These are phyloP conservation scores for Pollachius pollachius DNA, from an alignment of 2,113 vertebrate species.

Conservation along the genomic window DNA sequence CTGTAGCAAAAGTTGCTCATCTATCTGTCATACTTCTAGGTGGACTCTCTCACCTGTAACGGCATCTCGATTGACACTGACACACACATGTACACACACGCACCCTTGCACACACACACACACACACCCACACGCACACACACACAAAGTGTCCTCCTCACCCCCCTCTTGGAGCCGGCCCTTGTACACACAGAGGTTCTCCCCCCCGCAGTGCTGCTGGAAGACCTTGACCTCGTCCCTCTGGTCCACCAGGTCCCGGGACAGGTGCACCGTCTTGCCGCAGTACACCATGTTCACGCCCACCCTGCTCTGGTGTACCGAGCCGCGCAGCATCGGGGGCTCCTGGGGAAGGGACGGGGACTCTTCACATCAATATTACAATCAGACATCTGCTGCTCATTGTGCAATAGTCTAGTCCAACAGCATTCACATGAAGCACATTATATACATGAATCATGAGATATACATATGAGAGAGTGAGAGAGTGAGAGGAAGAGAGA, in stretches of 20 bases:
- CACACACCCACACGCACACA: neutral
- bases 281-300: conserved; percentile 84
- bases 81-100: no score
- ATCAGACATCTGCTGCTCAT: neutral
- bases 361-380: no score
- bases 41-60: no score
- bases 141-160: conserved; percentile 79
- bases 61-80: no score
- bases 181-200: conserved; percentile 92
- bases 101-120: no score
- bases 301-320: conserved; percentile 74
- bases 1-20: no score
- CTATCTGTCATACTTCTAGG: no score
- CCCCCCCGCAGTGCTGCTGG: conserved; percentile 94
- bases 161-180: conserved; percentile 86
- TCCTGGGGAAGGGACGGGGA: conserved; percentile 62
- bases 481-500: no score
- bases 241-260: conserved; percentile 63
- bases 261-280: conserved; percentile 82
- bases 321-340: conserved; percentile 69
- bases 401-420: no score
- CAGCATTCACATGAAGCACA: no score
- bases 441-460: no score
- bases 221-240: conserved; percentile 87
- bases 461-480: no score